Evolutionary conservation across 2,113 vertebrate genomes (phyloP).

Genomic region (Terrapene triunguis): DNA sequence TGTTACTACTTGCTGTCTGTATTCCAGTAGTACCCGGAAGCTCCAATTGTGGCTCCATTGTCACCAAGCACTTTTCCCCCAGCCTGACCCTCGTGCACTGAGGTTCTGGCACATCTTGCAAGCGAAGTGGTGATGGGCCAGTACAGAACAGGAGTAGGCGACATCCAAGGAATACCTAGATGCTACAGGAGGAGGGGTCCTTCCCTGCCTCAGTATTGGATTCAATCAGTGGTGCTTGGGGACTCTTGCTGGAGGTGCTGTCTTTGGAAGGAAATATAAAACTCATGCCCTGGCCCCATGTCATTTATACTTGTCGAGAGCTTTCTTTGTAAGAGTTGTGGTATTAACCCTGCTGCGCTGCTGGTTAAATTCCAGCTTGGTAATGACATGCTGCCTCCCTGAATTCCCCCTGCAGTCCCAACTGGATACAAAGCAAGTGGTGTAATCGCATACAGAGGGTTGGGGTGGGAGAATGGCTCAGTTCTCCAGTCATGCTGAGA

Average conservation of each 20-base stretch:
- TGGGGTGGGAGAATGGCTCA: neutral
- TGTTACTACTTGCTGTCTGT: neutral
- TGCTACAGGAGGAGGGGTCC: neutral
- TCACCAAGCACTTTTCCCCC: fast-evolving
- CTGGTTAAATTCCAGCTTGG: no score
- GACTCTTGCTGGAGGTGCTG: neutral
- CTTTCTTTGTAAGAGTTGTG: neutral
- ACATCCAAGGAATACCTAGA: fast-evolving
- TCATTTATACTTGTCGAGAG: neutral
- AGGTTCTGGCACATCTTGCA: neutral
- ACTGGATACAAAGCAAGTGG: neutral
- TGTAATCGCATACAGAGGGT: neutral
- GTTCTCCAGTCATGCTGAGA: neutral
- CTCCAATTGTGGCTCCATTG: neutral
- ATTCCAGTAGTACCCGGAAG: neutral
- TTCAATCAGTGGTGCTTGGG: fast-evolving
- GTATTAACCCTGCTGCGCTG: neutral
- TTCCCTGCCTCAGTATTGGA: neutral
- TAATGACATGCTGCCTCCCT: no score
- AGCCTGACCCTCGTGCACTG: fast-evolving
- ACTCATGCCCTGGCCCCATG: neutral
- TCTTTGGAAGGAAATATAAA: neutral
- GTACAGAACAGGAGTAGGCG: fast-evolving
- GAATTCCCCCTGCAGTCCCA: neutral
- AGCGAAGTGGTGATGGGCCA: neutral